Evolutionary conservation across 2,797 vertebrate species (phyloP).

Genomic region (Microhierax caerulescens): DNA sequence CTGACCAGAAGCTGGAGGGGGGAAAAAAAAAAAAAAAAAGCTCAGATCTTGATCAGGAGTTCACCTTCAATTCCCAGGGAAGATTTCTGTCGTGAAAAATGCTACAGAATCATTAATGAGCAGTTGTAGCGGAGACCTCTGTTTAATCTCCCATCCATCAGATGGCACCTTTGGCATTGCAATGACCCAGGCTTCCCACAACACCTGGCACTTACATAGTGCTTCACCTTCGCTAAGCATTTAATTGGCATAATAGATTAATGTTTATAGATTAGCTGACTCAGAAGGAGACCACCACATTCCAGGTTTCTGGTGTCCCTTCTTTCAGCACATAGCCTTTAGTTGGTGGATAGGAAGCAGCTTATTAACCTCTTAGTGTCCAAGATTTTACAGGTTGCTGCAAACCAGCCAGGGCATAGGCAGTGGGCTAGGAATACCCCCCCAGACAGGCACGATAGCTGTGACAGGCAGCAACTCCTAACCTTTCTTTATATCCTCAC

Average conservation of each 20-base stretch:
- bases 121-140: constrained; percentile 4
- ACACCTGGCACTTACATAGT: constrained; percentile 15
- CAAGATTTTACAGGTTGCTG: background rate
- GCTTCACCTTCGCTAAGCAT: constrained; percentile 28
- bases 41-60: background rate
- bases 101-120: constrained; percentile 54
- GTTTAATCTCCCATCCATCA: constrained; percentile 57
- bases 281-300: background rate
- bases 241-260: constrained; percentile 60
- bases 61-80: constrained; percentile 49
- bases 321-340: background rate
- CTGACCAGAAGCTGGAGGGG: background rate
- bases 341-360: background rate
- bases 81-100: constrained; percentile 26
- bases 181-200: constrained; percentile 32
- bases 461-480: background rate
- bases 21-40: background rate
- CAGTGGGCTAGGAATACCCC: background rate
- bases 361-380: background rate
- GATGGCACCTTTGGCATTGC: constrained; percentile 27
- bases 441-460: too few species aligned
- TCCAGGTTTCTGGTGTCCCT: background rate
- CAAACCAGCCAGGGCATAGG: background rate
- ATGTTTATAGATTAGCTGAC: constrained; percentile 40
- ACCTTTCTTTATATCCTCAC: background rate